Percentiles rank a stretch among this genome's conserved stretches.
Conservation (phyloP, 1,140 invertebrate genomes). For the Drosophila tsacasi region DNA sequence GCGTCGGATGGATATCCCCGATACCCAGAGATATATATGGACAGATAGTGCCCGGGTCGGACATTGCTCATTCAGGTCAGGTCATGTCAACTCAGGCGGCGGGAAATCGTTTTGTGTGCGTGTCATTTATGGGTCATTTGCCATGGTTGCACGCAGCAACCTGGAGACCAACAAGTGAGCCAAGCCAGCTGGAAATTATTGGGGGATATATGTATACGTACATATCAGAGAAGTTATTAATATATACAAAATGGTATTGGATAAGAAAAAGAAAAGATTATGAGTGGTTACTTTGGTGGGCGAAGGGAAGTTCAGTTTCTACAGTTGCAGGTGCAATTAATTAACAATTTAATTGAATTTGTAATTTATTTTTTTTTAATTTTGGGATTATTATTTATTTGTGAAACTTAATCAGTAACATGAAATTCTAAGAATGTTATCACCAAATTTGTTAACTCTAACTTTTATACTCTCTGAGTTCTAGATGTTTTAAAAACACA, state of each 20-base stretch:
- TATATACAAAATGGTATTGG: neutral
- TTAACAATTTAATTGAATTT: too few relatives aligned
- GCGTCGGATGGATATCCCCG: slow-evolving; percentile 1
- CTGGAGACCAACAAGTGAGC: slow-evolving; percentile 11
- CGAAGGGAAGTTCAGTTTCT: too few relatives aligned
- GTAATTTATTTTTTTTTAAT: neutral
- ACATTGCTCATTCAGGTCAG: slow-evolving; percentile 61
- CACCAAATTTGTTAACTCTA: neutral
- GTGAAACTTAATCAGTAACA: neutral
- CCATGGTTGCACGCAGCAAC: slow-evolving; percentile 17
- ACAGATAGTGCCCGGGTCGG: slow-evolving; percentile 24
- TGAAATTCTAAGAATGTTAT: neutral
- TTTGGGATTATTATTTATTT: neutral
- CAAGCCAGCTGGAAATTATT: slow-evolving; percentile 19
- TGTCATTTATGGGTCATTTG: slow-evolving; percentile 76
- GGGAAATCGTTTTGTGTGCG: slow-evolving; percentile 50
- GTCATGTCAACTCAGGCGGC: slow-evolving; percentile 39
- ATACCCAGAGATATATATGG: slow-evolving; percentile 5
- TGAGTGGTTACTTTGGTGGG: too few relatives aligned
- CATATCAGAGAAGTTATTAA: neutral
- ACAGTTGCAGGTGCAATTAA: too few relatives aligned
- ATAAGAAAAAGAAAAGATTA: neutral
- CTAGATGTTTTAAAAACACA: too few relatives aligned
- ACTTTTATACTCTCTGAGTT: neutral
- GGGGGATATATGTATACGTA: neutral